Base-by-base conservation (phyloP, 2,113 vertebrate species). In the Camelus bactrianus region DNA sequence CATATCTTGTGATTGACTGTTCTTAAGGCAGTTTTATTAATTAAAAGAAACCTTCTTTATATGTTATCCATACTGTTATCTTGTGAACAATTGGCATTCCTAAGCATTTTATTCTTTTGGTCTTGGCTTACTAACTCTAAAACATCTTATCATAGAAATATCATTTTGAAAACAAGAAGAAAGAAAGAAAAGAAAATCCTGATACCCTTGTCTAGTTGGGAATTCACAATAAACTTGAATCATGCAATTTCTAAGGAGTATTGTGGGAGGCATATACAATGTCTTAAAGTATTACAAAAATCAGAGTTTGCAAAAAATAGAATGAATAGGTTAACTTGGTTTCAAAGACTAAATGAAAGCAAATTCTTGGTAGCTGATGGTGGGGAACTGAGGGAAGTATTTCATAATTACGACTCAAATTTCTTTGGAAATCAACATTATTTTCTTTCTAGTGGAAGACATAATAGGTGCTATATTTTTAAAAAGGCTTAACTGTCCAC, bases 331-430 rank as follows among this genome's bases (percentile, higher is more conserved):
- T 64, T 91, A 62, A 35, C 8, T 95, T 93, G 22, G 13, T 77
- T 69, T 92, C 76, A 70, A 85, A 81, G 26, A 85, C 46, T 62
- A 89, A 73, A 64, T 50, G 7, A 70, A 92, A 89, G 35, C 13
- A 94, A 95, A 35, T 76, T 28, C 28, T 88, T 86, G 13, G 8
- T 60, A 80, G 24, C 30, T 81, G 14, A 81, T 95, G 28, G 58
- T 92, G 17, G 35, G 16, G 12, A 84, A 76, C 20, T 76, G 24
- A 89, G 72, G 46, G 1, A 93, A 67, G 6, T 48, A 20, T 79
- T 97, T 93, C 84, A 30, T 88, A 90, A 67, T 83, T 35, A 60
- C 30, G 50, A 80, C 56, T 67, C 46, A 65, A 15, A 17, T 75
- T 84, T 75, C 14, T 91, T 48, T 76, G 22, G 4, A 64, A 92